These are phyloP conservation scores for Pantelozetes paolii DNA, from an alignment of 2,888 invertebrate genomes.

Conservation along the genomic window DNA sequence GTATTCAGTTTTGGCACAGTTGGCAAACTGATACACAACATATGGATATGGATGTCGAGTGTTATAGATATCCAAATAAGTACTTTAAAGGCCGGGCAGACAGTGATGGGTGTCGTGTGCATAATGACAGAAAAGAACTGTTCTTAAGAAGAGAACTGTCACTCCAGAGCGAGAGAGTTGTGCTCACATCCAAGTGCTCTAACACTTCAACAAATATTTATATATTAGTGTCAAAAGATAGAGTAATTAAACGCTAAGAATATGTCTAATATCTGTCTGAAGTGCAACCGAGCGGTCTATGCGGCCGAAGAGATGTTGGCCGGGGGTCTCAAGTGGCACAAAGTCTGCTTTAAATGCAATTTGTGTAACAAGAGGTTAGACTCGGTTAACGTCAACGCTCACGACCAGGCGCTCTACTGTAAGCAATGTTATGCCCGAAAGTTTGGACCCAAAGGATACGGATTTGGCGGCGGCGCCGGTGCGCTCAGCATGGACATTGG, in stretches of 20 bases:
- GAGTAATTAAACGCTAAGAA: background rate
- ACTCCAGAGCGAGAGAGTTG: background rate
- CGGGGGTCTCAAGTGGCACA: conserved; percentile 75
- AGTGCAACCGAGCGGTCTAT: conserved; percentile 71
- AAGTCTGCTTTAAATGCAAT: conserved; percentile 85
- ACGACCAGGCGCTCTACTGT: conserved; percentile 88
- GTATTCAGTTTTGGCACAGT: background rate
- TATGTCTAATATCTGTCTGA: conserved; percentile 61
- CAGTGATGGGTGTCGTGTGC: conserved; percentile 12
- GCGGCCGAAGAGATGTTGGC: conserved; percentile 89
- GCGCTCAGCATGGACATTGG: conserved; percentile 59
- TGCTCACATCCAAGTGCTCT: conserved; percentile 3
- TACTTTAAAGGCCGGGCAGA: background rate
- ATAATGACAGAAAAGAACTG: background rate
- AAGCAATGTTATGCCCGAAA: conserved; percentile 92
- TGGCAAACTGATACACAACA: conserved; percentile 7
- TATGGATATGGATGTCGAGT: background rate
- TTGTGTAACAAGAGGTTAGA: conserved; percentile 91
- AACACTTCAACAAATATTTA: no score
- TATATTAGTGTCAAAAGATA: no score
- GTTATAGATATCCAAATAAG: conserved; percentile 11
- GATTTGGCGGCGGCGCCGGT: conserved; percentile 90
- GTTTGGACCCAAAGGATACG: conserved; percentile 91
- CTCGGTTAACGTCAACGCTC: conserved; percentile 91
- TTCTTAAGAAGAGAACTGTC: conserved; percentile 17